Percentiles rank a stretch among this genome's conserved stretches.
Conservation (phyloP, 1,140 invertebrate genomes). For the Platyura marginata region DNA sequence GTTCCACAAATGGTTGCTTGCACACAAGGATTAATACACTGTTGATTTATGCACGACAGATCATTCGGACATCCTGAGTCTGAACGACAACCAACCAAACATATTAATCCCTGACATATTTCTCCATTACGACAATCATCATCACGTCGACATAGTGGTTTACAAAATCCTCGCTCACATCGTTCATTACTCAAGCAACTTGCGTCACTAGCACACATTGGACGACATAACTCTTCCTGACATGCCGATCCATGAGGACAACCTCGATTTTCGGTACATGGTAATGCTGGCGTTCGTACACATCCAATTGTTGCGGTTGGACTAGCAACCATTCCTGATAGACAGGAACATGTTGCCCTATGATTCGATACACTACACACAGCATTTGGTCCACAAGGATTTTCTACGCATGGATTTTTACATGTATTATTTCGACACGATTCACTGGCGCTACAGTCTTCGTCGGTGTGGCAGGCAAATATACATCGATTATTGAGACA, state of each 20-base stretch:
- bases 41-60: conserved; percentile 50
- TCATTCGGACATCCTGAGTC: conserved; percentile 51
- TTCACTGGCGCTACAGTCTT: conserved; percentile 68
- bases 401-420: conserved; percentile 52
- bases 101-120: conserved; percentile 63
- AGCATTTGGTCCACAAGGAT: conserved; percentile 69
- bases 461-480: conserved; percentile 67
- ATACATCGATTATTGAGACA: conserved; percentile 69
- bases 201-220: conserved; percentile 50
- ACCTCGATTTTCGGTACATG: conserved; percentile 52
- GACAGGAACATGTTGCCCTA: conserved; percentile 62
- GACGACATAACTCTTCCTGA: conserved; percentile 46
- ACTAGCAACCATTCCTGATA: conserved; percentile 58
- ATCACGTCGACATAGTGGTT: conserved; percentile 50
- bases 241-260: conserved; percentile 50
- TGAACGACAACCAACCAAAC: conserved; percentile 60
- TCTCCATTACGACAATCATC: conserved; percentile 67
- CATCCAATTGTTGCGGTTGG: conserved; percentile 69
- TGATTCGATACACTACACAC: conserved; percentile 63
- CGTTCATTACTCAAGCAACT: conserved; percentile 68
- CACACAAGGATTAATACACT: conserved; percentile 55
- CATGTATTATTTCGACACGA: conserved; percentile 64
- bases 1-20: conserved; percentile 64
- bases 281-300: conserved; percentile 46
- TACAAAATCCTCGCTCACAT: conserved; percentile 47